These are phyloP conservation scores for Gortyna flavago DNA, from an alignment of 2,888 invertebrate species.

Conservation along the genomic window DNA sequence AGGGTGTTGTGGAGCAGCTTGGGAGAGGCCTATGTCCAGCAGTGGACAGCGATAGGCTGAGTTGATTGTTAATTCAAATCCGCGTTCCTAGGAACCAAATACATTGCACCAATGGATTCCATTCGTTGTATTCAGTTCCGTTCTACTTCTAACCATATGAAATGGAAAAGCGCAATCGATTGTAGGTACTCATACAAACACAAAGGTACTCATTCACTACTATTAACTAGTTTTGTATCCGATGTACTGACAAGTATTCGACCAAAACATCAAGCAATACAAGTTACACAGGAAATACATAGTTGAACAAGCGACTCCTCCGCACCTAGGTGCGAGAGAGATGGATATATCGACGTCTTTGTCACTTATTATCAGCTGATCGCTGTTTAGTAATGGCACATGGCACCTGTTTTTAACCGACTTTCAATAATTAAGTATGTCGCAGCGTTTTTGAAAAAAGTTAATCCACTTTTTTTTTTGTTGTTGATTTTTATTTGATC, in stretches of 20 bases:
- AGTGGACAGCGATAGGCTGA: too few relatives aligned
- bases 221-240: slow-evolving; percentile 41
- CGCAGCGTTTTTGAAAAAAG: slow-evolving; percentile 16
- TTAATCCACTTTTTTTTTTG: background rate
- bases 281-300: slow-evolving; percentile 75
- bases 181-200: slow-evolving; percentile 19
- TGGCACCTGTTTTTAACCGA: slow-evolving; percentile 50
- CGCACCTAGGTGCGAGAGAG: slow-evolving; percentile 61
- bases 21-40: too few relatives aligned
- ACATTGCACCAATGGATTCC: background rate
- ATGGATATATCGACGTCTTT: slow-evolving; percentile 43
- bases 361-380: slow-evolving; percentile 72
- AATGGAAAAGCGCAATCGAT: slow-evolving; percentile 28
- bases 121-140: slow-evolving; percentile 18
- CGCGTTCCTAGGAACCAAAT: background rate
- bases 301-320: slow-evolving; percentile 67
- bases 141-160: slow-evolving; percentile 23
- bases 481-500: background rate
- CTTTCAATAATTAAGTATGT: slow-evolving; percentile 44
- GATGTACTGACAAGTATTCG: slow-evolving; percentile 55
- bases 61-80: background rate
- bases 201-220: slow-evolving; percentile 31
- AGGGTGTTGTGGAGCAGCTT: too few relatives aligned
- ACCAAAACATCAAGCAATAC: slow-evolving; percentile 63
- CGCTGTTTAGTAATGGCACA: too few relatives aligned